phyloP scores from a whole-genome alignment of 2,888 invertebrate genomes.

The Oxycera nigricornis region DNA sequence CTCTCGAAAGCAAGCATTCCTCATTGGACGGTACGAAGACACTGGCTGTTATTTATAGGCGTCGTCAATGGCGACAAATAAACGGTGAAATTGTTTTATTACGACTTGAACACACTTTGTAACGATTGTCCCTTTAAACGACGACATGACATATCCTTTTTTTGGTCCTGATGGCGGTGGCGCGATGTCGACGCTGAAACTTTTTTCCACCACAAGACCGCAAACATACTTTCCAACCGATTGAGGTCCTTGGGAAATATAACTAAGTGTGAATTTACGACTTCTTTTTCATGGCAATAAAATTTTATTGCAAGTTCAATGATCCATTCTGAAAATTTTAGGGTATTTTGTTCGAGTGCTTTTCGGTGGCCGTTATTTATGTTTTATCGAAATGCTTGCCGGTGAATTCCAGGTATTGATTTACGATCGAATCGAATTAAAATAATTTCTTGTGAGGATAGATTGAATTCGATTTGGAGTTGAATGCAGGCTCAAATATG shows the following conservation, averaged over 20 bases:
- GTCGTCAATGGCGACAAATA: slow-evolving; percentile 21
- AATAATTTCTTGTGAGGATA: too few relatives aligned
- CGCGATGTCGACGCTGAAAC: background rate
- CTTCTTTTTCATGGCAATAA: slow-evolving; percentile 31
- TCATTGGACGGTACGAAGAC: background rate
- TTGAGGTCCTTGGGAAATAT: background rate
- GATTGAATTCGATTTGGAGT: too few relatives aligned
- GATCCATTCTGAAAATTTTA: slow-evolving; percentile 28
- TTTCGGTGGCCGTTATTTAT: slow-evolving; percentile 15
- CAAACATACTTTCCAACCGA: slow-evolving; percentile 3
- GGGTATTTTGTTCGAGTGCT: background rate
- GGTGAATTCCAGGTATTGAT: background rate
- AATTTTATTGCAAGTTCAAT: slow-evolving; percentile 37
- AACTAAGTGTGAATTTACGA: slow-evolving; percentile 36
- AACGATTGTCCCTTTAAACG: slow-evolving; percentile 31
- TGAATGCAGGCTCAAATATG: too few relatives aligned
- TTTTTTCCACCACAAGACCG: too few relatives aligned
- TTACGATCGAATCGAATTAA: background rate
- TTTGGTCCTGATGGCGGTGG: background rate
- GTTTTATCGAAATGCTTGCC: slow-evolving; percentile 9
- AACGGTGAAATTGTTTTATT: slow-evolving; percentile 37
- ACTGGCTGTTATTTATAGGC: slow-evolving; percentile 15
- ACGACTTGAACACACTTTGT: slow-evolving; percentile 28
- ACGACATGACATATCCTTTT: background rate
- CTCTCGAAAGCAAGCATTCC: too few relatives aligned